Conservation (phyloP, 1,140 invertebrate genomes). For the Diachasmimorpha longicaudata region DNA sequence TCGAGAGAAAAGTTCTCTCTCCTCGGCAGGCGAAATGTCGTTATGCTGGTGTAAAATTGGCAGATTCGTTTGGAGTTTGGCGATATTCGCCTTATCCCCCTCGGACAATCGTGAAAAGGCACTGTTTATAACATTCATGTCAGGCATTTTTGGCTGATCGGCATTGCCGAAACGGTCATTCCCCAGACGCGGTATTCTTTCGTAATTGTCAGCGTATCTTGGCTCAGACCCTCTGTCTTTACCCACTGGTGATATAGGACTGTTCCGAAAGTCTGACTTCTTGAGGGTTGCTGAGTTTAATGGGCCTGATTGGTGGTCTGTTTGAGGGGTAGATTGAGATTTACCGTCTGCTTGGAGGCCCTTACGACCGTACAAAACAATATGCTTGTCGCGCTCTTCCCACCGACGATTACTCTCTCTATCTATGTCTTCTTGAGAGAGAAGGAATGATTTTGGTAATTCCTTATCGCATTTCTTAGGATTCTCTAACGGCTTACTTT, state of each 20-base stretch:
- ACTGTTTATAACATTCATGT: conserved; percentile 25
- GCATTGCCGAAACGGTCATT: conserved; percentile 4
- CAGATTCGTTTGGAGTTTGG: conserved; percentile 16
- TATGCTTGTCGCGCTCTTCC: conserved; percentile 40
- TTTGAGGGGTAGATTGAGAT: background rate
- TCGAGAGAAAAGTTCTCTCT: conserved; percentile 13
- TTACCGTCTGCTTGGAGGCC: conserved; percentile 19
- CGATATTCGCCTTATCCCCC: conserved; percentile 19
- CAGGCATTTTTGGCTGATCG: background rate
- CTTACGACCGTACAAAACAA: conserved; percentile 28
- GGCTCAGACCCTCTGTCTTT: conserved; percentile 25
- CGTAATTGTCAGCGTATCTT: conserved; percentile 48
- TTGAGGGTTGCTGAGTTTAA: background rate
- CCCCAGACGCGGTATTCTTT: conserved; percentile 40
- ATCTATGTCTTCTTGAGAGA: conserved; percentile 28
- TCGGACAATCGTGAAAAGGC: conserved; percentile 27
- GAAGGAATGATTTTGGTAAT: background rate
- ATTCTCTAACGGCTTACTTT: background rate
- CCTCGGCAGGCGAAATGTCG: conserved; percentile 6
- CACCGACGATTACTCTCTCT: conserved; percentile 37
- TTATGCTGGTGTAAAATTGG: conserved; percentile 15
- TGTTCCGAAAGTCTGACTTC: conserved; percentile 25
- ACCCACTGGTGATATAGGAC: conserved; percentile 11
- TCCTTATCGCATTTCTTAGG: background rate
- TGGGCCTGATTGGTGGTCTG: background rate